phyloP scores from a whole-genome alignment of 2,797 vertebrate genomes.

The Threskiornis aethiopicus region DNA sequence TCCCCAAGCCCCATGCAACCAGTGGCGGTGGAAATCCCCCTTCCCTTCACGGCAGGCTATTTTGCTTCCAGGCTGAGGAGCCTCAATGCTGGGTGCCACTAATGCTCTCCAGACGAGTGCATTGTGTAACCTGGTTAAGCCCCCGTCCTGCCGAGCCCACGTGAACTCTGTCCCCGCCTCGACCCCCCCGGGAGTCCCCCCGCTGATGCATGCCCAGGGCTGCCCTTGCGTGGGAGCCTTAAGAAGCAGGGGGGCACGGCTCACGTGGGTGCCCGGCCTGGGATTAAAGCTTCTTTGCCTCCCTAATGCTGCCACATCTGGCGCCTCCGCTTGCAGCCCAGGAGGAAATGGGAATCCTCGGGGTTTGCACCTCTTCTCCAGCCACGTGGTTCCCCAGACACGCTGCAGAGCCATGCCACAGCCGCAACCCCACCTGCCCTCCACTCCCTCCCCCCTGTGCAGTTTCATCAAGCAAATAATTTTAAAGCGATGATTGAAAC shows the following conservation, averaged over 20 bases:
- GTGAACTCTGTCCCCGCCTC: not conserved
- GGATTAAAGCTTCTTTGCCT: conserved; percentile 68
- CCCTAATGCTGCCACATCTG: conserved; percentile 72
- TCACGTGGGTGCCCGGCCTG: conserved; percentile 38
- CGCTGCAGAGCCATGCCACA: not conserved
- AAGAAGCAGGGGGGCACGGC: not conserved
- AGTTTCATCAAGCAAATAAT: conserved; percentile 22
- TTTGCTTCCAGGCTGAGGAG: not conserved
- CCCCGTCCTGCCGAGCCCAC: not conserved
- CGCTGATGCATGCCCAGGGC: not conserved
- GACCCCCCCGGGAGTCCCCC: not conserved
- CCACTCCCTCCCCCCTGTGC: accelerated
- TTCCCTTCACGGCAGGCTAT: not conserved
- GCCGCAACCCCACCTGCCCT: not conserved
- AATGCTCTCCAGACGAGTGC: not conserved
- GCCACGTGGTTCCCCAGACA: not conserved
- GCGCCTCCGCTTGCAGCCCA: not conserved
- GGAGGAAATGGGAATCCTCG: conserved; percentile 33
- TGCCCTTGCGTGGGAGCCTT: conserved; percentile 54
- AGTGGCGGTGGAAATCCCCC: not conserved
- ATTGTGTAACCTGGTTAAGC: conserved; percentile 58
- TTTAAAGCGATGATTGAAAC: conserved; percentile 1
- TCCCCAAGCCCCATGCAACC: not conserved
- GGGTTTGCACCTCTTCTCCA: conserved; percentile 1
- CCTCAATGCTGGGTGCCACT: not conserved